Percentiles rank a stretch among this genome's conserved stretches.
Conservation (phyloP, 2,113 vertebrate species). For the Hypocryptadius cinnamomeus region DNA sequence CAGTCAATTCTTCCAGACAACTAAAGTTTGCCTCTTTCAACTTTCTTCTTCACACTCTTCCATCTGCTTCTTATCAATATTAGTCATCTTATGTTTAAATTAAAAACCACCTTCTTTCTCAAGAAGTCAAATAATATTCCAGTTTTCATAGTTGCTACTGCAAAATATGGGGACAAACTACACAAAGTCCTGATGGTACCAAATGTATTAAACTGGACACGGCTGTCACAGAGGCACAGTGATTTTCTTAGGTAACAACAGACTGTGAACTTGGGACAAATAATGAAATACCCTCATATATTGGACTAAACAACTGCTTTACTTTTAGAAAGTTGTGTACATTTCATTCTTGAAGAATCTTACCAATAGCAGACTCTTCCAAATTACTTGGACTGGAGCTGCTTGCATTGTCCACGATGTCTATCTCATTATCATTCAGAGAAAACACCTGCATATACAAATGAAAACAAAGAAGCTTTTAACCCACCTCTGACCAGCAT, state of each 20-base stretch:
- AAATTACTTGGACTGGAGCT: conserved; percentile 54
- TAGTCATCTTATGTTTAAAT: background rate
- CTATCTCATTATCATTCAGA: conserved; percentile 67
- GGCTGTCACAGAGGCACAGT: background rate
- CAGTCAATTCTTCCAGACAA: background rate
- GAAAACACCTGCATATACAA: conserved; percentile 43
- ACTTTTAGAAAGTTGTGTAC: background rate
- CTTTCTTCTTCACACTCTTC: background rate
- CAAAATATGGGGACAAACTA: background rate
- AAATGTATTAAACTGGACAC: background rate
- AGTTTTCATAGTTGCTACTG: background rate
- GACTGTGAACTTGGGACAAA: background rate
- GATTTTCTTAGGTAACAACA: background rate
- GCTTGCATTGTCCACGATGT: conserved; percentile 36
- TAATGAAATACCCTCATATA: background rate
- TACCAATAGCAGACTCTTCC: conserved; percentile 64
- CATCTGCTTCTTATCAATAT: background rate
- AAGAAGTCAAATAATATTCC: background rate
- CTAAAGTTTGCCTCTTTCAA: background rate
- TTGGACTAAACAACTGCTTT: background rate
- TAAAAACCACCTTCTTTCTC: background rate
- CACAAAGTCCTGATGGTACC: background rate
- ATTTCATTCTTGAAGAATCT: background rate
- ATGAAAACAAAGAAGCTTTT: background rate
- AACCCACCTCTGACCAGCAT: background rate